These are phyloP conservation scores for Calyptomena viridis DNA, from an alignment of 2,113 vertebrate genomes.

Conservation along the genomic window DNA sequence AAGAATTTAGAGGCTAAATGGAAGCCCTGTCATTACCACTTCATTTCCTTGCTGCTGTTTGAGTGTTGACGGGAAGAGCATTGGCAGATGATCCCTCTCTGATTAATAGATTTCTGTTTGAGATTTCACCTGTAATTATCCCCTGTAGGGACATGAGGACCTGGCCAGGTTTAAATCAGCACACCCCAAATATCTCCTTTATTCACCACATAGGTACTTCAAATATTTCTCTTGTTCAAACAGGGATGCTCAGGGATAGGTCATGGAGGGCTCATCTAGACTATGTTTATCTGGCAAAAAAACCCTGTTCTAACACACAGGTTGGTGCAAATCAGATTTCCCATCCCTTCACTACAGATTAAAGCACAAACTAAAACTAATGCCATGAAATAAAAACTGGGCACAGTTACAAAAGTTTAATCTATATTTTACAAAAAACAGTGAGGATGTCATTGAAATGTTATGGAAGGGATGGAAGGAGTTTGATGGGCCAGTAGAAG, in stretches of 20 bases:
- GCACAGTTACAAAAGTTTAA: neutral
- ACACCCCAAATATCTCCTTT: neutral
- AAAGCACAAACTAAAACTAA: neutral
- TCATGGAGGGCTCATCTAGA: neutral
- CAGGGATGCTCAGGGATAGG: neutral
- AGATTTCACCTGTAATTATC: conserved; percentile 44
- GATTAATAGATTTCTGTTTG: neutral
- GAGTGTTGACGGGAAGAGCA: neutral
- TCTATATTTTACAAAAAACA: neutral
- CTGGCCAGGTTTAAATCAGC: conserved; percentile 9
- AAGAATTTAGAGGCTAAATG: conserved; percentile 2
- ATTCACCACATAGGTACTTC: neutral
- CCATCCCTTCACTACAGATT: neutral
- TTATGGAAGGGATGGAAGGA: neutral
- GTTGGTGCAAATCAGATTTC: neutral
- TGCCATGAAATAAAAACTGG: neutral
- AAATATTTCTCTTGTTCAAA: neutral
- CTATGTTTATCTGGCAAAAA: neutral
- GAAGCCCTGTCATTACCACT: conserved; percentile 5
- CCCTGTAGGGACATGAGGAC: neutral
- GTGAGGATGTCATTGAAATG: neutral
- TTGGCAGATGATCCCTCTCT: neutral
- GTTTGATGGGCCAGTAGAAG: neutral
- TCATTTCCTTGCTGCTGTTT: conserved; percentile 27
- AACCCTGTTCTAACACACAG: neutral